A percentile compares a stretch with the other conserved stretches of the same genome.
Conservation (phyloP, 1,140 invertebrate species). For the Pseudachorutes palmiensis region DNA sequence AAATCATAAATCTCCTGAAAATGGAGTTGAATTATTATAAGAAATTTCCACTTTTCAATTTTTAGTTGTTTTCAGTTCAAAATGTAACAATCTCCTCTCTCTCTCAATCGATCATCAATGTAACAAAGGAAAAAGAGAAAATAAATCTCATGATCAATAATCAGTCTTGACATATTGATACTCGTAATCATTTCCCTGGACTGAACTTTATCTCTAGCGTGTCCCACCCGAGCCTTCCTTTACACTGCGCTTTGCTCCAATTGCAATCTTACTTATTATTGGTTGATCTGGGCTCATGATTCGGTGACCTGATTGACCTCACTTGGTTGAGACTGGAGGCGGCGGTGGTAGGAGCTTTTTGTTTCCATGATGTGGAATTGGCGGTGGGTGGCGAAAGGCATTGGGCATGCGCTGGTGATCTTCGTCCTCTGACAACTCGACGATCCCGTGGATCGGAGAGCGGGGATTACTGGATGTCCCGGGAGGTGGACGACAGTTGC, state of each 20-base stretch:
- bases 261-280: too few species aligned
- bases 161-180: slow-evolving; percentile 36
- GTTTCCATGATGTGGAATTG: slow-evolving; percentile 18
- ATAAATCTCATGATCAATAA: slow-evolving; percentile 33
- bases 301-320: too few species aligned
- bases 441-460: not conserved
- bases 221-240: too few species aligned
- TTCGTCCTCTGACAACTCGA: slow-evolving; percentile 27
- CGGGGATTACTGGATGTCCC: not conserved
- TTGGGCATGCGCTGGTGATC: slow-evolving; percentile 16
- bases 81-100: too few species aligned
- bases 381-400: slow-evolving; percentile 31
- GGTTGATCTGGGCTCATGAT: too few species aligned
- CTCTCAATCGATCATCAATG: too few species aligned
- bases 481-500: slow-evolving; percentile 45
- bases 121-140: slow-evolving; percentile 27
- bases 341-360: slow-evolving; percentile 27
- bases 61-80: too few species aligned
- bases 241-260: too few species aligned
- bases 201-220: too few species aligned
- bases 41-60: too few species aligned
- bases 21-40: too few species aligned
- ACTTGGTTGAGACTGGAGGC: slow-evolving; percentile 18
- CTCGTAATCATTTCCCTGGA: slow-evolving; percentile 32
- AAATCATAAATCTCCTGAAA: too few species aligned